These are phyloP conservation scores for Neomonachus schauinslandi DNA, from an alignment of 2,113 vertebrate genomes.

Conservation along the genomic window DNA sequence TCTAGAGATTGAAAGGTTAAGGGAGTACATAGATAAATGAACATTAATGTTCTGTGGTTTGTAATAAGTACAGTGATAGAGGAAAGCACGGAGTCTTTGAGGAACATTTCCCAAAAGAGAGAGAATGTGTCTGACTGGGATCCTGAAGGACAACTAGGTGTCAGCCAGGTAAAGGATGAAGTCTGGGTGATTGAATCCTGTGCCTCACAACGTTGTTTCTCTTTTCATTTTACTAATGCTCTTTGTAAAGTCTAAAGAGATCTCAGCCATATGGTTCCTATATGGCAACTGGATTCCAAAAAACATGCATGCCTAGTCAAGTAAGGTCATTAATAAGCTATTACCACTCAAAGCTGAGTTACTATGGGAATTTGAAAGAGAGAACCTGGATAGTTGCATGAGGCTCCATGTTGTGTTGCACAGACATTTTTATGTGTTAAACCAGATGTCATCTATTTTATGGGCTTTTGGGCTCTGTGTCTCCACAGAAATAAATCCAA, in stretches of 20 bases:
- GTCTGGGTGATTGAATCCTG: neutral
- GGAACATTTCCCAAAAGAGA: neutral
- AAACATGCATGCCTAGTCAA: neutral
- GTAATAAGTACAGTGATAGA: neutral
- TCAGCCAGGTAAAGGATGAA: neutral
- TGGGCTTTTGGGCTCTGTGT: neutral
- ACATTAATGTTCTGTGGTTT: neutral
- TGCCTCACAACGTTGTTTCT: conserved; percentile 28
- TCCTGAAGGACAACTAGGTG: neutral
- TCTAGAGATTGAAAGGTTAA: conserved; percentile 13
- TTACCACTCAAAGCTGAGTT: conserved; percentile 38
- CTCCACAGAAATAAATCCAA: conserved; percentile 43
- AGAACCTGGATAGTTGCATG: neutral
- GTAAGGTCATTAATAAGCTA: conserved; percentile 57
- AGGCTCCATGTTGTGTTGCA: neutral
- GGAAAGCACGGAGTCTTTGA: neutral
- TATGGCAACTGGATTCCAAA: conserved; percentile 55
- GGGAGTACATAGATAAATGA: neutral
- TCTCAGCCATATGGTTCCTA: conserved; percentile 58
- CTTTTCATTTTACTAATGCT: conserved; percentile 6
- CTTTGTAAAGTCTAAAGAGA: conserved; percentile 55
- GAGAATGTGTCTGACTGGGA: neutral
- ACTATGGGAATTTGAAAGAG: conserved; percentile 30
- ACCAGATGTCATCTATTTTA: conserved; percentile 43
- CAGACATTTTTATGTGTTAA: conserved; percentile 53